Evolutionary conservation across 2,113 vertebrate genomes (phyloP).

Genomic region (Recurvirostra avosetta): DNA sequence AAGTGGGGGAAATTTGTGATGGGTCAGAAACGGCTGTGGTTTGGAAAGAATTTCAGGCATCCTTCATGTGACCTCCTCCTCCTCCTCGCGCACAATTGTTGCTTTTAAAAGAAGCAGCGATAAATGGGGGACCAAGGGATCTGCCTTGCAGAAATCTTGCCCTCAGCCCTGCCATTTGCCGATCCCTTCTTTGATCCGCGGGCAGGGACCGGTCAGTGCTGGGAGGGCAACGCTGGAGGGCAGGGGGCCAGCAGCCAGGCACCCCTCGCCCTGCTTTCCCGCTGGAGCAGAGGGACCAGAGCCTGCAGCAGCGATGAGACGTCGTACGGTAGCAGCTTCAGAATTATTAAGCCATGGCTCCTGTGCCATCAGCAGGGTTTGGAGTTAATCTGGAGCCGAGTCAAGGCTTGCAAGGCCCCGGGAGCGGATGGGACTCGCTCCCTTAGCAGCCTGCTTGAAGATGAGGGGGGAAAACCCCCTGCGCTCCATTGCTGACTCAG

Average conservation of each 20-base stretch:
- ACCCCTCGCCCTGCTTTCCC: accelerated
- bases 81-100: conserved; percentile 51
- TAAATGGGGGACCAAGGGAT: conserved; percentile 39
- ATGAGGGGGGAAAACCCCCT: neutral
- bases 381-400: neutral
- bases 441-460: neutral
- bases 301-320: neutral
- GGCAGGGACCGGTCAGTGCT: neutral
- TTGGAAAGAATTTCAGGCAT: conserved; percentile 76
- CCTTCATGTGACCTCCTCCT: conserved; percentile 58
- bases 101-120: conserved; percentile 50
- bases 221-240: accelerated
- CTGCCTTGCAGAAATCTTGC: conserved; percentile 17
- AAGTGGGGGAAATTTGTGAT: conserved; percentile 50
- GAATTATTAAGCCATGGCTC: neutral
- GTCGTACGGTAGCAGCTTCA: neutral
- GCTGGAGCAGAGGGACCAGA: neutral
- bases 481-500: neutral
- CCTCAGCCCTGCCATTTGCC: neutral
- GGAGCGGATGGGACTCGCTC: neutral
- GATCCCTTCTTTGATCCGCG: neutral
- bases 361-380: accelerated
- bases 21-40: conserved; percentile 63
- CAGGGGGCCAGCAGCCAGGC: neutral
- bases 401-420: neutral